Base-by-base conservation (phyloP, 2,888 invertebrate species). In the Caenorhabditis macrosperma region DNA sequence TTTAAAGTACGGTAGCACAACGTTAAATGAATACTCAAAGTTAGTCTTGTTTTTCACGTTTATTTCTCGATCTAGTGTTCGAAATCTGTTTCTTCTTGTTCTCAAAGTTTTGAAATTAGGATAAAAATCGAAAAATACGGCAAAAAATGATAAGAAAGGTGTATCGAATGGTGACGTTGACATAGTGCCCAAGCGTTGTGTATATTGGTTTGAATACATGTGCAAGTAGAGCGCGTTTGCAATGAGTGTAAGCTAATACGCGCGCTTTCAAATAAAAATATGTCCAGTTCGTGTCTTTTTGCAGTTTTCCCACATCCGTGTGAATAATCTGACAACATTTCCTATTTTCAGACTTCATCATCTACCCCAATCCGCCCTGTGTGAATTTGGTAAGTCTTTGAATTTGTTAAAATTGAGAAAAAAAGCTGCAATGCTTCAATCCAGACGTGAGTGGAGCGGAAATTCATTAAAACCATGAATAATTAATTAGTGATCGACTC, bases 131-230 rank as follows among this genome's bases (percentile, higher is more conserved):
- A 4, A 44, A 44, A 38, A 22, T 60, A 22, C 17, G 28, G 59
- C 30, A 5, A 44, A 60, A 54, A 41, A 38, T 52, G 61, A 71
- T 61, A 54, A 71, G 54, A 71, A 33, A 26, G 24, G n/a, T 48
- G 54, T 38, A 63, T 64, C 48, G 57, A 72, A 38, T 63, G 64
- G 41, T 74, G 74, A 74, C 74, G 74, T 74, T 74, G 74, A 64
- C 74, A 64, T 48, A 64, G 71, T 60, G 59, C 30, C 59, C 26
- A 38, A 48, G 20, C 35, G 52, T 48, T 72, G 74, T 74, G 57
- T 72, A 55, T 41, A 61, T 64, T 71, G 24, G 57, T 74, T 74
- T 74, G 74, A 74, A 74, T 50, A 57, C 48, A 41, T 30, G 50
- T 64, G 17, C 28, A 50, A n/a, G 30, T 50, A 20, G 74, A 74